These are phyloP conservation scores for Drosophila limbata DNA, from an alignment of 2,888 invertebrate genomes.

Conservation along the genomic window DNA sequence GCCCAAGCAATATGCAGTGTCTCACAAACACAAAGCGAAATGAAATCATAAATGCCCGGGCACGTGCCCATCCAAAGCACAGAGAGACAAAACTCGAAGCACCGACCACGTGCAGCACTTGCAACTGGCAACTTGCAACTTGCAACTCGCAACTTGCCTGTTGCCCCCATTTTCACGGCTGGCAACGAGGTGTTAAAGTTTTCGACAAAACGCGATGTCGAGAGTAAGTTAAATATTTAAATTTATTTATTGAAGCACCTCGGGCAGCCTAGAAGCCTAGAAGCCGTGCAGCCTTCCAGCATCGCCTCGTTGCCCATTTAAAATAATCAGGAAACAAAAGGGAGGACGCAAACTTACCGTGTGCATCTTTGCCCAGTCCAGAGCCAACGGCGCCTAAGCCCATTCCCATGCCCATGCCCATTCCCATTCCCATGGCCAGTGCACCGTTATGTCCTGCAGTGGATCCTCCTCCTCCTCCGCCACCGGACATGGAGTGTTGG, in stretches of 20 bases:
- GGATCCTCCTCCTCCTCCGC: slow-evolving; percentile 42
- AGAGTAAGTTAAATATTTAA: slow-evolving; percentile 75
- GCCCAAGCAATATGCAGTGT: slow-evolving; percentile 23
- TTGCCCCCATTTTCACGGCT: slow-evolving; percentile 17
- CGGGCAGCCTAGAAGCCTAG: slow-evolving; percentile 14
- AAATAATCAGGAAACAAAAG: slow-evolving; percentile 68
- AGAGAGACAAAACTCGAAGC: slow-evolving; percentile 1
- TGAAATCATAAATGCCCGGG: slow-evolving; percentile 74
- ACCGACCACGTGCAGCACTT: slow-evolving; percentile 42
- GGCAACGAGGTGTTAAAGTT: slow-evolving; percentile 67
- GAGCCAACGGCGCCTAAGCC: slow-evolving; percentile 26
- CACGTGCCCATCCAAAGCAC: slow-evolving; percentile 57
- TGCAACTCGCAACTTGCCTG: slow-evolving; percentile 17
- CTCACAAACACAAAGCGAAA: slow-evolving; percentile 37
- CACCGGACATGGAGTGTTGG: slow-evolving; percentile 76
- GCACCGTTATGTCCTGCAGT: slow-evolving; percentile 46
- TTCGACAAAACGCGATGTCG: slow-evolving; percentile 39
- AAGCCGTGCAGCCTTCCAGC: neutral
- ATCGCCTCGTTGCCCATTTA: slow-evolving; percentile 55
- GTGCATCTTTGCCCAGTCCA: slow-evolving; percentile 80
- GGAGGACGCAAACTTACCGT: slow-evolving; percentile 78
- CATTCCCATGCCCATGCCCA: slow-evolving; percentile 37
- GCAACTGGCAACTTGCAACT: slow-evolving; percentile 26
- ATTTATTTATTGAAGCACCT: slow-evolving; percentile 71
- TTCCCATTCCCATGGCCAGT: slow-evolving; percentile 47